Evolutionary conservation across 2,888 invertebrate genomes (phyloP).

Genomic region (Drosophila siamana): DNA sequence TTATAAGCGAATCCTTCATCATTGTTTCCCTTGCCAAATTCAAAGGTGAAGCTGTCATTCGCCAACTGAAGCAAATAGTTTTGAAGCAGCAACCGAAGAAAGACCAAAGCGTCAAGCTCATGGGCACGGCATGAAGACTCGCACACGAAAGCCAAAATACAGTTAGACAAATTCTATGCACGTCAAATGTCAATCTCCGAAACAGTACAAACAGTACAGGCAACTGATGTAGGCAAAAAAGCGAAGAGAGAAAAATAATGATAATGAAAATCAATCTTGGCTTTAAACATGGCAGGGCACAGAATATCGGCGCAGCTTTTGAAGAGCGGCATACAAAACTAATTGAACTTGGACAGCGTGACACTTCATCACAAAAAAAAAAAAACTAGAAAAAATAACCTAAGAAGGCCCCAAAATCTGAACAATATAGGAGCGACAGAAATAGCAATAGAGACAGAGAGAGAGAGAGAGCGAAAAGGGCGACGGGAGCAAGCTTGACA

Average conservation of each 20-base stretch:
- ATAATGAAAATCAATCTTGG: slow-evolving; percentile 74
- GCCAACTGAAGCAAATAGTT: not conserved
- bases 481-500: slow-evolving; percentile 11
- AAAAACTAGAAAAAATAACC: not conserved
- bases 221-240: slow-evolving; percentile 9
- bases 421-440: slow-evolving; percentile 33
- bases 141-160: slow-evolving; percentile 68
- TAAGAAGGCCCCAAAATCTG: slow-evolving; percentile 29
- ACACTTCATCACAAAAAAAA: slow-evolving; percentile 70
- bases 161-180: slow-evolving; percentile 81
- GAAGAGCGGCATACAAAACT: slow-evolving; percentile 74
- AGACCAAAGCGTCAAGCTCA: slow-evolving; percentile 25
- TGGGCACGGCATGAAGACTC: slow-evolving; percentile 41
- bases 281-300: slow-evolving; percentile 57
- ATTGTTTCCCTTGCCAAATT: not conserved
- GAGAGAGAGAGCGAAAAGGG: not conserved
- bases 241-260: slow-evolving; percentile 24
- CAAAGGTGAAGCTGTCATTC: not conserved
- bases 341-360: slow-evolving; percentile 82
- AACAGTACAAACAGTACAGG: slow-evolving; percentile 39
- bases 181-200: slow-evolving; percentile 77
- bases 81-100: slow-evolving; percentile 1
- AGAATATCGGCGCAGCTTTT: slow-evolving; percentile 65
- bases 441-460: not conserved
- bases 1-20: not conserved